Conservation (phyloP, 2,113 vertebrate genomes). For the Nothocercus nigrocapillus region DNA sequence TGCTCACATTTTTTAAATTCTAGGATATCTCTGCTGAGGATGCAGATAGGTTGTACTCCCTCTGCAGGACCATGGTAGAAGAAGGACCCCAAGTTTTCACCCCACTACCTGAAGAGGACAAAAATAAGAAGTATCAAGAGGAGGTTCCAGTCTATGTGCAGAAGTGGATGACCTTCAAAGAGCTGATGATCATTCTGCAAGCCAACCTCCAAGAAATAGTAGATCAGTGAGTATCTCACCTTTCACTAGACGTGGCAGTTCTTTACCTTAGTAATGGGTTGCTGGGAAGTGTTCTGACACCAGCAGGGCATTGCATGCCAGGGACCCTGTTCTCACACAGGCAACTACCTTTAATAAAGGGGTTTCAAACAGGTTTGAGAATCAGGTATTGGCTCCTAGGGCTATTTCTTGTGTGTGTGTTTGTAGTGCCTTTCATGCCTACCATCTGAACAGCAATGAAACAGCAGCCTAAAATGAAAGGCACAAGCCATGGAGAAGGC, state of each 20-base stretch:
- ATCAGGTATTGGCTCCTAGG: background rate
- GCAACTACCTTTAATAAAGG: fast-evolving
- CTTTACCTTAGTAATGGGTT: background rate
- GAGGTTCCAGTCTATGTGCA: constrained; percentile 90
- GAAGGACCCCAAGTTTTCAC: constrained; percentile 92
- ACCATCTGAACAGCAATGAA: fast-evolving
- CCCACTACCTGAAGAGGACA: constrained; percentile 86
- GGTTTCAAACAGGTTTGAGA: background rate
- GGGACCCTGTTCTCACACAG: too few relatives aligned
- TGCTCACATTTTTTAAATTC: background rate
- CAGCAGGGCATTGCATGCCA: background rate
- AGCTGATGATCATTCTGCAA: constrained; percentile 89
- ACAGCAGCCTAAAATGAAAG: background rate
- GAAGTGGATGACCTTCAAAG: constrained; percentile 92
- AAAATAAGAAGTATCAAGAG: constrained; percentile 91
- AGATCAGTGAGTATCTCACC: constrained; percentile 82
- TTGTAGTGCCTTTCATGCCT: background rate
- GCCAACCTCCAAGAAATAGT: constrained; percentile 94
- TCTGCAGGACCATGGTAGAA: constrained; percentile 89
- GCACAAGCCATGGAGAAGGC: background rate
- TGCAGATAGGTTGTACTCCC: constrained; percentile 87
- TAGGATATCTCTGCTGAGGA: constrained; percentile 96
- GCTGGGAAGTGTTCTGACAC: background rate
- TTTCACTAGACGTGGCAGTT: background rate
- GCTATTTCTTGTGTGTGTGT: background rate